Conservation (phyloP, 2,888 invertebrate species). For the Calameuta pallipes region DNA sequence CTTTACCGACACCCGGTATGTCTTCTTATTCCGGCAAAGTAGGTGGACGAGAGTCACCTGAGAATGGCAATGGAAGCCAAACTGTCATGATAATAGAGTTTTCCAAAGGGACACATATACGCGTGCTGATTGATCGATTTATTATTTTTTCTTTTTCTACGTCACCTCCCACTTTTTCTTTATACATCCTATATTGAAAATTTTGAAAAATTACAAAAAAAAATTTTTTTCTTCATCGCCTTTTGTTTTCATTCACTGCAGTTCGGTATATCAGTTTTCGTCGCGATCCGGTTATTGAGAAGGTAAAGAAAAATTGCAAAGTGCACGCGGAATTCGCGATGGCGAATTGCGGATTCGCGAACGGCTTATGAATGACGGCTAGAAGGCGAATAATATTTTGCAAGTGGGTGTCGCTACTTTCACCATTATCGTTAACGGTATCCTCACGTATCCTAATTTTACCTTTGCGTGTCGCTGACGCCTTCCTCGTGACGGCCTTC, state of each 20-base stretch:
- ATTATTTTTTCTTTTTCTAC: neutral
- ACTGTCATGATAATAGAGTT: constrained; percentile 41
- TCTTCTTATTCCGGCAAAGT: constrained; percentile 29
- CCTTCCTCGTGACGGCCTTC: constrained; percentile 11
- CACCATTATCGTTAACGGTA: constrained; percentile 60
- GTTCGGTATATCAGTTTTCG: fast-evolving
- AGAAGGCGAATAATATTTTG: constrained; percentile 6
- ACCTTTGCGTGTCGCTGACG: constrained; percentile 39
- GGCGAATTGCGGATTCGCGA: neutral
- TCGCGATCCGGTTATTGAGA: neutral
- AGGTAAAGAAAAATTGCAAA: neutral
- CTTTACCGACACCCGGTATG: constrained; percentile 2
- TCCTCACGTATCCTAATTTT: constrained; percentile 48
- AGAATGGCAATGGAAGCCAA: constrained; percentile 42
- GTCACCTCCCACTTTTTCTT: too few relatives aligned
- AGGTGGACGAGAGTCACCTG: constrained; percentile 48
- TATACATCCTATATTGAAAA: neutral
- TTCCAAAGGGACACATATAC: constrained; percentile 12
- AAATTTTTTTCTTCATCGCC: too few relatives aligned
- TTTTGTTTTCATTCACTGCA: neutral
- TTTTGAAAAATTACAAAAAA: neutral
- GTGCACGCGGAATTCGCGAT: neutral
- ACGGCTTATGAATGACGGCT: neutral
- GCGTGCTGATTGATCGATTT: constrained; percentile 1
- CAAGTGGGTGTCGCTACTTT: constrained; percentile 49